Conservation (phyloP, 2,888 invertebrate genomes). For the Synanthedon formicaeformis region DNA sequence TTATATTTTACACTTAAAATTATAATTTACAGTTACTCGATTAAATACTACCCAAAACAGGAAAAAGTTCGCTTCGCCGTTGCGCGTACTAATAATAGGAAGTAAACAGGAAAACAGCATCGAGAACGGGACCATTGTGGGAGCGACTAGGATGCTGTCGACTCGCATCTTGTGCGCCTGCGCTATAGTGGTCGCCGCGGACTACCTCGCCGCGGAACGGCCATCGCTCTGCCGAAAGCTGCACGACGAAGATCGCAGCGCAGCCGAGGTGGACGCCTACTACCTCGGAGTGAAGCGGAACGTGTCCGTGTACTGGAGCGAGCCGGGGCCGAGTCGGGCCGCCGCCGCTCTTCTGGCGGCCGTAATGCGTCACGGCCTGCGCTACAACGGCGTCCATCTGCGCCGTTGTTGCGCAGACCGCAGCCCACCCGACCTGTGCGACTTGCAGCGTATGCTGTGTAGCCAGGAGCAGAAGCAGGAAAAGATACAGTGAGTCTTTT, state of each 20-base stretch:
- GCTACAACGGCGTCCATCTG: not conserved
- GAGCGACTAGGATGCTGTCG: too few relatives aligned
- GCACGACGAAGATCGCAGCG: not conserved
- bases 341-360: not conserved
- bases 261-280: not conserved
- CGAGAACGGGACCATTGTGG: too few relatives aligned
- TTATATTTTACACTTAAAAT: too few relatives aligned
- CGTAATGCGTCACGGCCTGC: not conserved
- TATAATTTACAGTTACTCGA: too few relatives aligned
- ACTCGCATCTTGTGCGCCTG: too few relatives aligned
- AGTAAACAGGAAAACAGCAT: too few relatives aligned
- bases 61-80: constrained; percentile 83
- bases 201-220: constrained; percentile 15
- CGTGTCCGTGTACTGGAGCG: not conserved
- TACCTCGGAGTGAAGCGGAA: not conserved
- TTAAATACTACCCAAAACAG: too few relatives aligned
- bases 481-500: not conserved
- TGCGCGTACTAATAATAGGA: constrained; percentile 72
- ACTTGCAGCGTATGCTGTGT: not conserved
- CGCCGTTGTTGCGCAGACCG: too few relatives aligned
- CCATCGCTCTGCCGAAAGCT: constrained; percentile 3
- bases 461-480: not conserved
- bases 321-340: not conserved
- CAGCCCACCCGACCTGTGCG: not conserved
- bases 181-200: constrained; percentile 5